Conservation (phyloP, 2,797 vertebrate genomes). For the Cottoperca gobio region DNA sequence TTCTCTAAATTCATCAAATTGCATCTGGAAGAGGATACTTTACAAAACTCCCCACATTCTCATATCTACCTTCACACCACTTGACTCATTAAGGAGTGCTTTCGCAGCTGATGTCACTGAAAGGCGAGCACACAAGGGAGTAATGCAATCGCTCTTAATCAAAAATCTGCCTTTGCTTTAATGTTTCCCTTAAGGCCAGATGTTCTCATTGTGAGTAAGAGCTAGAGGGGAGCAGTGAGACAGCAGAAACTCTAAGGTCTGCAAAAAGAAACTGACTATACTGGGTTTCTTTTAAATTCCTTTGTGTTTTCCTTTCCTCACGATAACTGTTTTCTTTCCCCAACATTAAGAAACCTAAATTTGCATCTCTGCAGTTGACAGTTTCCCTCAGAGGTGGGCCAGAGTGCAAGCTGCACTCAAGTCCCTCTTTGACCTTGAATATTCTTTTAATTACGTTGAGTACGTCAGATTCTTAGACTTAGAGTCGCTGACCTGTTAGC, state of each 20-base stretch:
- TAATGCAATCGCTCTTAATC: conserved; percentile 23
- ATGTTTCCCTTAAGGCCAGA: conserved; percentile 42
- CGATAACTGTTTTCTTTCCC: background rate
- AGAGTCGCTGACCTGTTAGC: conserved; percentile 40
- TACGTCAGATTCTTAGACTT: conserved; percentile 44
- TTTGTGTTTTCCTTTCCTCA: background rate
- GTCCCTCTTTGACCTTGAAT: conserved; percentile 51
- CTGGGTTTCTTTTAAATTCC: background rate
- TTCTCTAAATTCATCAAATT: background rate
- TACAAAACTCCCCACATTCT: conserved; percentile 11
- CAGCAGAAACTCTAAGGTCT: conserved; percentile 11
- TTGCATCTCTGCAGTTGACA: background rate
- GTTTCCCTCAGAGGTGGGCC: background rate
- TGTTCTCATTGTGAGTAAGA: conserved; percentile 34
- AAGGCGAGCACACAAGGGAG: conserved; percentile 29
- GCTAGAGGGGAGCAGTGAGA: conserved; percentile 1
- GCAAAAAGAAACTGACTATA: conserved; percentile 3
- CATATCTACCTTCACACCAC: conserved; percentile 12
- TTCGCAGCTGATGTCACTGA: conserved; percentile 44
- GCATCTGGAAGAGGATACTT: conserved; percentile 1
- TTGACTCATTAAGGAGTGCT: conserved; percentile 35
- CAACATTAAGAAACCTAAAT: background rate
- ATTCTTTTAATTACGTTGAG: conserved; percentile 43
- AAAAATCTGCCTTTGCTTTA: conserved; percentile 38
- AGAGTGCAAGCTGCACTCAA: background rate